Conservation (phyloP, 2,113 vertebrate genomes). For the Kryptolebias marmoratus region DNA sequence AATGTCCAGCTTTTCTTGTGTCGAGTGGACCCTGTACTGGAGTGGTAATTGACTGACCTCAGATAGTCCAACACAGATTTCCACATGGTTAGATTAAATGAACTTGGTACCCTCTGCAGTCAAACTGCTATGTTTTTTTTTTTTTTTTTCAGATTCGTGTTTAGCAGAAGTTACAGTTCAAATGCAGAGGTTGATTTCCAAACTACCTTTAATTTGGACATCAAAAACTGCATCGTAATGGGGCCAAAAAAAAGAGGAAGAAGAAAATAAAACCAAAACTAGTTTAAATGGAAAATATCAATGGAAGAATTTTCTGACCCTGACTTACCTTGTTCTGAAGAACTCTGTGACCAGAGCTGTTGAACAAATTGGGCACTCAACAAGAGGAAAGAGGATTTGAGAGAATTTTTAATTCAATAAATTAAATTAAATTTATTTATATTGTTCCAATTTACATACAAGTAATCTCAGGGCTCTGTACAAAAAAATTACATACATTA, state of each 20-base stretch:
- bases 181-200: slow-evolving; percentile 4
- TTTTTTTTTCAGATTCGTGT: not conserved
- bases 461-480: too few relatives aligned
- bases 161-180: not conserved
- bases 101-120: slow-evolving; percentile 22
- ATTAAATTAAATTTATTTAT: too few relatives aligned
- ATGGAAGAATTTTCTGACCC: not conserved
- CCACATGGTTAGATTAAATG: slow-evolving; percentile 35
- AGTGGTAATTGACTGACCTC: not conserved
- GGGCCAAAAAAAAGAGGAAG: slow-evolving; percentile 4
- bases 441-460: not conserved
- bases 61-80: slow-evolving; percentile 7
- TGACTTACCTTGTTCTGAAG: not conserved
- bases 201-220: not conserved
- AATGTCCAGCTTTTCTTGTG: slow-evolving; percentile 5
- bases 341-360: not conserved
- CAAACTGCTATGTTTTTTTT: slow-evolving; percentile 29
- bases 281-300: not conserved
- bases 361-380: not conserved
- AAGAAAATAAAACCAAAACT: not conserved
- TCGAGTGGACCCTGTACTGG: not conserved
- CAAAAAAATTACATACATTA: too few relatives aligned
- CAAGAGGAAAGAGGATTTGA: not conserved
- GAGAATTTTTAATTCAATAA: not conserved
- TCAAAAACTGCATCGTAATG: slow-evolving; percentile 10